Conservation (phyloP, 2,888 invertebrate species). For the Amiota minor region DNA sequence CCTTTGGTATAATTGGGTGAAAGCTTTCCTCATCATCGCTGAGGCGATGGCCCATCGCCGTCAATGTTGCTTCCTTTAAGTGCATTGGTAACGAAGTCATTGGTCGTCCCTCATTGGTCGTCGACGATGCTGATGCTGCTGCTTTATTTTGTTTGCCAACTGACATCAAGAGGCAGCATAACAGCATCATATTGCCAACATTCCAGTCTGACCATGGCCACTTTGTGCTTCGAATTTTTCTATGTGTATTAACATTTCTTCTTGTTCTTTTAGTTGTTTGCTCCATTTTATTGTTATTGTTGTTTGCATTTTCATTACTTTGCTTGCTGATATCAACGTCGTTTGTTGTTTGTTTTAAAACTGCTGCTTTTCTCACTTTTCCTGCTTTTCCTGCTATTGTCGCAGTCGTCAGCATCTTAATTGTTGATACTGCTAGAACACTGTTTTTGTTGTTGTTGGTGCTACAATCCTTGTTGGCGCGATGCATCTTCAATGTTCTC, state of each 20-base stretch:
- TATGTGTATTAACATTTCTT: constrained; percentile 53
- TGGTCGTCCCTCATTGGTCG: too few relatives aligned
- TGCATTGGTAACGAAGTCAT: not conserved
- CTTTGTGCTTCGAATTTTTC: constrained; percentile 54
- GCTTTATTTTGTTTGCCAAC: constrained; percentile 27
- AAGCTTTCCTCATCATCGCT: constrained; percentile 61
- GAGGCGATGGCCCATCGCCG: constrained; percentile 47
- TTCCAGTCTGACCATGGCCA: not conserved
- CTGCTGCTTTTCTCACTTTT: not conserved
- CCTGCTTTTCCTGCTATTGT: not conserved
- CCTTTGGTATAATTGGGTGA: constrained; percentile 64
- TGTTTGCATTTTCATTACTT: constrained; percentile 4
- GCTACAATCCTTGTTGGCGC: too few relatives aligned
- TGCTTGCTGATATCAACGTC: too few relatives aligned
- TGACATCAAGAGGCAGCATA: constrained; percentile 31
- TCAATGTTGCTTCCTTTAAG: constrained; percentile 55
- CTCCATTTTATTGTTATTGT: constrained; percentile 12
- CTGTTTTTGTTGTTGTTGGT: too few relatives aligned
- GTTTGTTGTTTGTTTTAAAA: too few relatives aligned
- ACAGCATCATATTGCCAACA: constrained; percentile 36
- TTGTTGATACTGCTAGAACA: too few relatives aligned
- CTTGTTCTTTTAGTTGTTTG: constrained; percentile 18
- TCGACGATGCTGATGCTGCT: not conserved
- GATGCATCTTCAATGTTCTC: too few relatives aligned
- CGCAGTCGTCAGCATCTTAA: too few relatives aligned